Conservation (phyloP, 2,797 vertebrate genomes). For the Gorsachius magnificus region DNA sequence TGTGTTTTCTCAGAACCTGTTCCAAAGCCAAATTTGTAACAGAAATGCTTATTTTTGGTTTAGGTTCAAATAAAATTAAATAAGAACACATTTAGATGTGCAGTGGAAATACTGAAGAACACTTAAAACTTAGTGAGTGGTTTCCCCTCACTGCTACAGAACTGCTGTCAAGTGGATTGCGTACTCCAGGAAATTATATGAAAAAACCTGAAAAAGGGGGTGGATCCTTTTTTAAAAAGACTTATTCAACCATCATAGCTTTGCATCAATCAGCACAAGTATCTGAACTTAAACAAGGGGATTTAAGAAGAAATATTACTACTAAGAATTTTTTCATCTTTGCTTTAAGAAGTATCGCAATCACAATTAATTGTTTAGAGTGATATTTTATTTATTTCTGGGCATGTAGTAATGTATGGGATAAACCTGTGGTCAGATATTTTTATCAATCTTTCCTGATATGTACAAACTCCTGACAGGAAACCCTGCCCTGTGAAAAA, state of each 20-base stretch:
- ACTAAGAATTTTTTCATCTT: not conserved
- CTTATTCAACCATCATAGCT: not conserved
- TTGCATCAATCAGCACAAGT: not conserved
- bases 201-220: not conserved
- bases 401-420: not conserved
- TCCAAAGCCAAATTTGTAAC: not conserved
- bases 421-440: not conserved
- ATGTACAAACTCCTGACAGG: not conserved
- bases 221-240: not conserved
- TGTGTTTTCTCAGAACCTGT: not conserved
- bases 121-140: not conserved
- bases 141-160: not conserved
- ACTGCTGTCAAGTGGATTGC: not conserved
- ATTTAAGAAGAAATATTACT: not conserved
- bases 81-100: not conserved
- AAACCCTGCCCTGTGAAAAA: not conserved
- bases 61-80: not conserved
- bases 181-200: not conserved
- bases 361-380: not conserved
- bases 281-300: not conserved
- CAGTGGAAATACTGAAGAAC: not conserved
- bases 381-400: not conserved
- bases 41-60: not conserved
- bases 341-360: not conserved
- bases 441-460: not conserved